Percentiles rank a stretch among this genome's conserved stretches.
phyloP scores from a whole-genome alignment of 2,113 vertebrate genomes.

The Oplegnathus fasciatus region DNA sequence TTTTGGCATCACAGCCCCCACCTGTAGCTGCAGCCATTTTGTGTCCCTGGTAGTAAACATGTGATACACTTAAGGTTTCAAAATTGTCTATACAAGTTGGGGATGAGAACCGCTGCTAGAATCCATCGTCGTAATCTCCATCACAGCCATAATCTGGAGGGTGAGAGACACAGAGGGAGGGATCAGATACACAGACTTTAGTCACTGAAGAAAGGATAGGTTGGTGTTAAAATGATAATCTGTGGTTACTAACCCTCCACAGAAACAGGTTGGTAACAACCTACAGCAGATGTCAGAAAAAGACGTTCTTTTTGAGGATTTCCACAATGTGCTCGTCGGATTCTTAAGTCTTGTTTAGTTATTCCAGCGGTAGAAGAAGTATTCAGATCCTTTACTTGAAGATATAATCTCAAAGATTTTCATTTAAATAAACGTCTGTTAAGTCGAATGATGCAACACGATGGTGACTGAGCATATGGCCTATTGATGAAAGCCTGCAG shows the following conservation, averaged over 20 bases:
- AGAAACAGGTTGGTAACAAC: neutral
- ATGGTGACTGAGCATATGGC: no score
- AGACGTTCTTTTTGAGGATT: no score
- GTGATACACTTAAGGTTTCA: neutral
- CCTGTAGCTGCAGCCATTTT: conserved; percentile 1
- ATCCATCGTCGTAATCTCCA: conserved; percentile 90
- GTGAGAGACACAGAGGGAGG: neutral
- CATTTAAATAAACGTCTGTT: no score
- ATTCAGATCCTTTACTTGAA: no score
- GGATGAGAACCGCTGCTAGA: conserved; percentile 63
- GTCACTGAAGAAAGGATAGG: neutral
- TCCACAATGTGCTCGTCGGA: no score
- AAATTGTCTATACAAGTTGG: neutral
- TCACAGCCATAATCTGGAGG: conserved; percentile 94
- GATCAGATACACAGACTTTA: neutral
- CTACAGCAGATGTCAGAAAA: no score
- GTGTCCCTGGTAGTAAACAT: conserved; percentile 1
- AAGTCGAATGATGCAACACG: no score
- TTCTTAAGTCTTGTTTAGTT: no score
- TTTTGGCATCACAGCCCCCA: neutral
- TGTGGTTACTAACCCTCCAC: neutral
- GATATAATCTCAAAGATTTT: no score
- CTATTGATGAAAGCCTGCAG: no score
- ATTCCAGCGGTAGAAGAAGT: no score
- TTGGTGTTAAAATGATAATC: neutral